A percentile compares a stretch with the other conserved stretches of the same genome.
These are phyloP conservation scores for Sinotaia quadrata DNA, from an alignment of 2,888 invertebrate species.

Conservation along the genomic window DNA sequence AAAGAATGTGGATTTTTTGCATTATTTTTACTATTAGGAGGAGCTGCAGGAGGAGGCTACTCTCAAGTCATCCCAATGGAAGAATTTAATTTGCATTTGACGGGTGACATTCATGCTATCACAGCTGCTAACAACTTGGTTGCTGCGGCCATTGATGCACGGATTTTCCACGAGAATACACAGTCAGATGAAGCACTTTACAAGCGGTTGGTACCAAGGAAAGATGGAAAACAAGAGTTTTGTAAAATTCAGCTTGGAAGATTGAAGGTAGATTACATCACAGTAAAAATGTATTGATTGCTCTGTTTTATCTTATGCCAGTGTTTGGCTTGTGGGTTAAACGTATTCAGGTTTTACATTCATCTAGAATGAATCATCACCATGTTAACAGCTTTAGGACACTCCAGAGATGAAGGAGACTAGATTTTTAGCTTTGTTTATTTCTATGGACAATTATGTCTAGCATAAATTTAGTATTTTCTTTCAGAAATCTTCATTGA, in stretches of 20 bases:
- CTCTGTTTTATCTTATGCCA: neutral
- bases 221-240: conserved; percentile 87
- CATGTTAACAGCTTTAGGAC: too few relatives aligned
- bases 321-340: neutral
- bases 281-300: too few relatives aligned
- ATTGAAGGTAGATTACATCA: conserved; percentile 68
- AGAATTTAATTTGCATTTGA: conserved; percentile 97
- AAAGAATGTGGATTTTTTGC: too few relatives aligned
- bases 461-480: too few relatives aligned
- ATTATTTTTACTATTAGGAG: conserved; percentile 77
- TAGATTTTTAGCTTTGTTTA: too few relatives aligned
- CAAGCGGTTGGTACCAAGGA: conserved; percentile 89
- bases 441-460: too few relatives aligned
- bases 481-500: too few relatives aligned
- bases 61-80: conserved; percentile 99
- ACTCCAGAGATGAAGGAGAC: too few relatives aligned
- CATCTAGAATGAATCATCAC: neutral
- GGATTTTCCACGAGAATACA: conserved; percentile 96
- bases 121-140: conserved; percentile 96
- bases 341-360: neutral
- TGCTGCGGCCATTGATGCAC: conserved; percentile 96
- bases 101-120: conserved; percentile 98
- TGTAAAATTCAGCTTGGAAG: conserved; percentile 88
- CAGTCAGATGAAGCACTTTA: conserved; percentile 88
- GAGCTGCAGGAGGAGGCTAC: conserved; percentile 98